phyloP scores from a whole-genome alignment of 2,797 vertebrate species.

The Sebastes diploproa region DNA sequence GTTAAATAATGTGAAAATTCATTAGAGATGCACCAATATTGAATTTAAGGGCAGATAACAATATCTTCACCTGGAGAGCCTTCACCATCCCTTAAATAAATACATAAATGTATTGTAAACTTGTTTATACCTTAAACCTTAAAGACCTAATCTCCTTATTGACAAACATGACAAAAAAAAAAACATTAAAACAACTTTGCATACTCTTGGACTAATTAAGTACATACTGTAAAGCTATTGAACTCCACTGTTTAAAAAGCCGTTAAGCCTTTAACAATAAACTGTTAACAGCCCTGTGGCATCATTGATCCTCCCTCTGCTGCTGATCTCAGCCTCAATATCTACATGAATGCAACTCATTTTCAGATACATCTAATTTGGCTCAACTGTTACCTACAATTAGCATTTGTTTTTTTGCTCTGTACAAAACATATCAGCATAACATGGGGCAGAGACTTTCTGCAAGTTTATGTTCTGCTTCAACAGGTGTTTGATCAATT shows the following conservation, averaged over 20 bases:
- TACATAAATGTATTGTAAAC: neutral
- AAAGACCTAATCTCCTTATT: neutral
- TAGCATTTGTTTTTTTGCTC: neutral
- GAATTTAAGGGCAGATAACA: neutral
- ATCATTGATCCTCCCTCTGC: neutral
- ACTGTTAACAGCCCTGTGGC: neutral
- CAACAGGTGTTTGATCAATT: conserved; percentile 1
- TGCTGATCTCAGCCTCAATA: neutral
- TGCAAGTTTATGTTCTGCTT: neutral
- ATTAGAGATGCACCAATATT: neutral
- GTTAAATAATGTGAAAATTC: neutral
- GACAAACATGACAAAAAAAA: neutral
- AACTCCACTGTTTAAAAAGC: neutral
- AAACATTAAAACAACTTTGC: neutral
- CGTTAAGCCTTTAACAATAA: neutral
- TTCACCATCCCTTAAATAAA: neutral
- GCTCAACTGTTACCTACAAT: neutral
- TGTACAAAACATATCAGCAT: too few relatives aligned
- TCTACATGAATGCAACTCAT: neutral
- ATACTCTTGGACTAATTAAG: neutral
- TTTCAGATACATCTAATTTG: neutral
- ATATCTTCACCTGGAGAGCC: neutral
- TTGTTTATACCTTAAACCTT: neutral
- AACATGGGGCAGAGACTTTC: neutral
- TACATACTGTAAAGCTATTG: neutral